Evolutionary conservation across 2,888 invertebrate genomes (phyloP).

Genomic region (Oligia fasciuncula): DNA sequence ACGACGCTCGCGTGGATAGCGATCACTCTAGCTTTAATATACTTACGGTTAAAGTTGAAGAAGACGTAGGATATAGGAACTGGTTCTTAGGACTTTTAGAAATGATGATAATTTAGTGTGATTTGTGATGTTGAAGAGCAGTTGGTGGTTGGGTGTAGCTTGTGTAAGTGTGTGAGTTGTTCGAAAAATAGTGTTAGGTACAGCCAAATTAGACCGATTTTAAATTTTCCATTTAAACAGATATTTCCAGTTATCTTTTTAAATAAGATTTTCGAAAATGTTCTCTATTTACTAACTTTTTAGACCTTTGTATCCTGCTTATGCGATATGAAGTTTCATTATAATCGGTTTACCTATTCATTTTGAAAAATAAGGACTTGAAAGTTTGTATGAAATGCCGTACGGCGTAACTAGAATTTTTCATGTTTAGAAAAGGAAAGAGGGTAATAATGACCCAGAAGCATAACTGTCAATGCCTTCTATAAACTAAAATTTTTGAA

Average conservation of each 20-base stretch:
- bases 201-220: too few species aligned
- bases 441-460: background rate
- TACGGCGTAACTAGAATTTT: background rate
- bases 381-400: too few species aligned
- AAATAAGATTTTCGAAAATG: too few species aligned
- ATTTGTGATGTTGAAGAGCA: background rate
- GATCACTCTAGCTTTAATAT: slow-evolving; percentile 89
- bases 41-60: slow-evolving; percentile 84
- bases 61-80: slow-evolving; percentile 70
- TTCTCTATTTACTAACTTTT: too few species aligned
- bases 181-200: too few species aligned
- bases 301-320: too few species aligned
- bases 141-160: background rate
- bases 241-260: too few species aligned
- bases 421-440: background rate
- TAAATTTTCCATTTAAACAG: too few species aligned
- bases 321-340: too few species aligned
- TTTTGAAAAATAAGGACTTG: too few species aligned
- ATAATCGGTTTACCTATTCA: too few species aligned
- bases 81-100: slow-evolving; percentile 4
- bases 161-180: background rate
- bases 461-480: background rate
- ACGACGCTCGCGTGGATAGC: slow-evolving; percentile 92
- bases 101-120: background rate
- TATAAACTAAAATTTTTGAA: background rate